A percentile compares a stretch with the other conserved stretches of the same genome.
phyloP scores from a whole-genome alignment of 2,888 invertebrate species.

The Lysandra bellargus region DNA sequence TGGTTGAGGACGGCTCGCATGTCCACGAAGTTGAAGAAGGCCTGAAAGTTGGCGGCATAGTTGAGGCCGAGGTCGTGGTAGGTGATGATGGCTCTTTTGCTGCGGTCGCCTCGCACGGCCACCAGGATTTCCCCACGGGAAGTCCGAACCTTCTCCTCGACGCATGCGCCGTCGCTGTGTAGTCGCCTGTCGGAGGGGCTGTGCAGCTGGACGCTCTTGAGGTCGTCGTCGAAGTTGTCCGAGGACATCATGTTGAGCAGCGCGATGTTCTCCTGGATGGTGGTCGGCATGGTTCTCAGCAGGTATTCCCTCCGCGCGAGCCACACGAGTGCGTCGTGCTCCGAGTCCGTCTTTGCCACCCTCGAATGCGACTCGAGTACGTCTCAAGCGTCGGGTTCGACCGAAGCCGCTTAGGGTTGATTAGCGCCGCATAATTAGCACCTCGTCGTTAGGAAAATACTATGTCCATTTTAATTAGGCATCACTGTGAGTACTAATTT shows the following conservation, averaged over 20 bases:
- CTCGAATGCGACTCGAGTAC: constrained; percentile 34
- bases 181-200: constrained; percentile 87
- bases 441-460: constrained; percentile 32
- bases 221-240: constrained; percentile 95
- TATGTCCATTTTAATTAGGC: constrained; percentile 35
- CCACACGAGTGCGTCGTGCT: constrained; percentile 37
- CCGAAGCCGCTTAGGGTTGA: constrained; percentile 40
- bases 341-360: constrained; percentile 38
- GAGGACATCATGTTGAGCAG: constrained; percentile 84
- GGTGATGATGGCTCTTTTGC: constrained; percentile 96
- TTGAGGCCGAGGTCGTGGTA: constrained; percentile 99
- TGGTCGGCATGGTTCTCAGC: constrained; percentile 61
- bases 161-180: constrained; percentile 77
- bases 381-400: neutral
- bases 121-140: constrained; percentile 95
- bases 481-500: neutral
- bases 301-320: constrained; percentile 30
- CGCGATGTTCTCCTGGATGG: constrained; percentile 72
- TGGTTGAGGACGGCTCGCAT: constrained; percentile 93
- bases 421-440: constrained; percentile 42
- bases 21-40: constrained; percentile 95
- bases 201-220: constrained; percentile 94
- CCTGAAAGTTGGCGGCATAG: constrained; percentile 95
- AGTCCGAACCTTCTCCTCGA: constrained; percentile 90
- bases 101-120: constrained; percentile 95